phyloP scores from a whole-genome alignment of 23 tunicate species.

The Ciona savignyi region DNA sequence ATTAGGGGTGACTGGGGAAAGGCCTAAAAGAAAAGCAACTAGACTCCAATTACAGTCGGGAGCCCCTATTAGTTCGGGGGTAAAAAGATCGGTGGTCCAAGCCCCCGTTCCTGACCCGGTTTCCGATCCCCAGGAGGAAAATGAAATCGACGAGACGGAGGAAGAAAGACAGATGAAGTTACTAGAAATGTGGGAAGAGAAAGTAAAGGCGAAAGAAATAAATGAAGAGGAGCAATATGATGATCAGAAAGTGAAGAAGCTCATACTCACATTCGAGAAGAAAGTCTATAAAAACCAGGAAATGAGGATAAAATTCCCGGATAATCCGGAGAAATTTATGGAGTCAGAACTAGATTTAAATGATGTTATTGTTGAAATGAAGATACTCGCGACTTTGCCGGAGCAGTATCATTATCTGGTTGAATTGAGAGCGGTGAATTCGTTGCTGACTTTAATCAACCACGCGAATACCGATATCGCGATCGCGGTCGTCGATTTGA shows the following conservation, averaged over 20 bases:
- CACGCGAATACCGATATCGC: conserved; percentile 90
- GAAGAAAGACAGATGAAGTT: conserved; percentile 89
- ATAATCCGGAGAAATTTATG: conserved; percentile 93
- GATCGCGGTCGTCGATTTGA: conserved; percentile 73
- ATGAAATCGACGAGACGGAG: conserved; percentile 32
- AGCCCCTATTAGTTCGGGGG: not conserved
- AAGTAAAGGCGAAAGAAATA: conserved; percentile 24
- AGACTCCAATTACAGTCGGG: conserved; percentile 46
- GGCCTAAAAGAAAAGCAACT: conserved; percentile 57
- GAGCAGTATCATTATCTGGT: conserved; percentile 88
- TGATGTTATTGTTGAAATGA: conserved; percentile 76
- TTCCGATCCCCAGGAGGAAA: too few relatives aligned
- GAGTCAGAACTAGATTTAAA: conserved; percentile 86
- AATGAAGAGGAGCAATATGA: conserved; percentile 72
- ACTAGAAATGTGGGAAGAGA: conserved; percentile 84
- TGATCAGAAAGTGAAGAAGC: conserved; percentile 74
- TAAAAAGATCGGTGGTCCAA: not conserved
- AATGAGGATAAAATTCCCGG: conserved; percentile 88
- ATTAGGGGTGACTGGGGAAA: conserved; percentile 11
- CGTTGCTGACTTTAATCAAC: conserved; percentile 60
- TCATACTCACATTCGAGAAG: conserved; percentile 82
- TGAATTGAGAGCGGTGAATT: conserved; percentile 59
- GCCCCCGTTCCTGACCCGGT: not conserved
- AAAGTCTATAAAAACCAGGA: conserved; percentile 81
- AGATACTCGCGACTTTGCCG: conserved; percentile 80